phyloP scores from a whole-genome alignment of 2,888 invertebrate genomes.

The Hirtodrosophila duncani region DNA sequence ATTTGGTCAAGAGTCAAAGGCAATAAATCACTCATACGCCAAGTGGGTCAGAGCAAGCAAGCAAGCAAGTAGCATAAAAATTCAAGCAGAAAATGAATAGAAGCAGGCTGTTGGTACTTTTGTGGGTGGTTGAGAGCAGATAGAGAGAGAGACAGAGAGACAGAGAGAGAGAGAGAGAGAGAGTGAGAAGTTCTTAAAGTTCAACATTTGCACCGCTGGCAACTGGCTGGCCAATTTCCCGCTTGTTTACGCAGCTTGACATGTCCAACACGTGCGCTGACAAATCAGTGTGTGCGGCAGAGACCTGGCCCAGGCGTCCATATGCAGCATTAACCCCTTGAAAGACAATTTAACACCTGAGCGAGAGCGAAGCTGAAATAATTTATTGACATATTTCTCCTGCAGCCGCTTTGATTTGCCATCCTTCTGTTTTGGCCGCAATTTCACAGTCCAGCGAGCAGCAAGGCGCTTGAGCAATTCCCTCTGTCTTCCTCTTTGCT shows the following conservation, averaged over 20 bases:
- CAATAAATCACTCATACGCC: slow-evolving; percentile 65
- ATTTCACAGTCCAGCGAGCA: slow-evolving; percentile 50
- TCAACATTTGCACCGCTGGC: too few relatives aligned
- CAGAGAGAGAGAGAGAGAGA: too few relatives aligned
- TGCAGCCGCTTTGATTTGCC: slow-evolving; percentile 42
- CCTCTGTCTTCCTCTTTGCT: slow-evolving; percentile 30
- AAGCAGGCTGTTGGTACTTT: slow-evolving; percentile 32
- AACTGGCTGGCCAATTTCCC: slow-evolving; percentile 57
- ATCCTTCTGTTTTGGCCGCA: slow-evolving; percentile 10
- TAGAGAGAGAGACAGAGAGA: too few relatives aligned
- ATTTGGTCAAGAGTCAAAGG: slow-evolving; percentile 47
- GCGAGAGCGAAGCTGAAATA: slow-evolving; percentile 30
- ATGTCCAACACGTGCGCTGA: slow-evolving; percentile 65
- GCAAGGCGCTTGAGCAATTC: slow-evolving; percentile 32
- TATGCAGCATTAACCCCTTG: neutral
- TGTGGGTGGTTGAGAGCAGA: too few relatives aligned
- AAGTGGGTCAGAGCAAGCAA: slow-evolving; percentile 41
- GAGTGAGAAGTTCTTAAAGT: too few relatives aligned
- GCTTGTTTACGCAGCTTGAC: slow-evolving; percentile 65
- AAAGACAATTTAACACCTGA: slow-evolving; percentile 59
- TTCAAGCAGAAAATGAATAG: slow-evolving; percentile 11
- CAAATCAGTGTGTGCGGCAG: slow-evolving; percentile 31
- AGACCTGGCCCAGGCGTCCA: slow-evolving; percentile 18
- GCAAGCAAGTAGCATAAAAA: slow-evolving; percentile 19
- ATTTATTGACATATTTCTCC: slow-evolving; percentile 60